Evolutionary conservation across 2,797 vertebrate genomes (phyloP).

Genomic region (Enteromius fasciolatus): DNA sequence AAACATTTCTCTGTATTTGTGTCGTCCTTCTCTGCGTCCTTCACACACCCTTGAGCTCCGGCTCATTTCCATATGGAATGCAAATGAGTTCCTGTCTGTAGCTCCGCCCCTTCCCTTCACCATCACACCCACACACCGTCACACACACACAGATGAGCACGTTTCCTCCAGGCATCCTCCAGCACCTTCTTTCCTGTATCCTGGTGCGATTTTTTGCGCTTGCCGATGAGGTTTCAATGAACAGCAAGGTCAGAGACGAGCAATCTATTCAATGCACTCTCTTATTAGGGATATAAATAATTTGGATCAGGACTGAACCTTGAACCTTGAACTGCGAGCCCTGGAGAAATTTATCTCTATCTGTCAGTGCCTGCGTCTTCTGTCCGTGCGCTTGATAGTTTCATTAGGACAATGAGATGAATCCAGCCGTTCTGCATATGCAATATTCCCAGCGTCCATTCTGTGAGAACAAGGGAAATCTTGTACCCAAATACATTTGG

Average conservation of each 20-base stretch:
- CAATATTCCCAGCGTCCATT: slow-evolving; percentile 73
- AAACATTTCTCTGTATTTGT: background rate
- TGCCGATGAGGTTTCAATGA: slow-evolving; percentile 76
- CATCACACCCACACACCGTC: slow-evolving; percentile 47
- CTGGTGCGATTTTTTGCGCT: slow-evolving; percentile 63
- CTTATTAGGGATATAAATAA: slow-evolving; percentile 97
- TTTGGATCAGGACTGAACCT: slow-evolving; percentile 88
- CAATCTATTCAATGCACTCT: slow-evolving; percentile 87
- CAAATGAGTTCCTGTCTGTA: slow-evolving; percentile 66
- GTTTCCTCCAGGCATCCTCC: slow-evolving; percentile 5
- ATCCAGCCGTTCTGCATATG: slow-evolving; percentile 79
- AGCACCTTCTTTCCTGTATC: slow-evolving; percentile 7
- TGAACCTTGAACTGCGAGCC: slow-evolving; percentile 91
- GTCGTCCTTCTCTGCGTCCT: slow-evolving; percentile 68
- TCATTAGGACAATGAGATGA: slow-evolving; percentile 86
- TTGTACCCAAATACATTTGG: background rate
- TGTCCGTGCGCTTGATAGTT: slow-evolving; percentile 66
- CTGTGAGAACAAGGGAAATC: slow-evolving; percentile 75
- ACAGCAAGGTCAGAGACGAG: slow-evolving; percentile 85
- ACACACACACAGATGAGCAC: background rate
- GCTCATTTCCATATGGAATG: slow-evolving; percentile 83
- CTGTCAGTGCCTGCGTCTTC: slow-evolving; percentile 49
- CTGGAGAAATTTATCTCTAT: slow-evolving; percentile 78
- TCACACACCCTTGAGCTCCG: slow-evolving; percentile 77
- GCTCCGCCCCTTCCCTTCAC: slow-evolving; percentile 57